phyloP scores from a whole-genome alignment of 2,113 vertebrate genomes.

The human region GRCh38 chr2:204034501-204035000 shows the following conservation, averaged over 20 bases:
- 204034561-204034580: background rate
- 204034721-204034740: background rate
- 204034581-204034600: background rate
- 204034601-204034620: background rate
- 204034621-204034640: background rate
- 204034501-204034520: slow-evolving; percentile 42
- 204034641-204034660: background rate
- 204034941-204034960: background rate
- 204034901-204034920: background rate
- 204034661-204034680: background rate
- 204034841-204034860: background rate
- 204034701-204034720: background rate
- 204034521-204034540: background rate
- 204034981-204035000: background rate
- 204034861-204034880: slow-evolving; percentile 4
- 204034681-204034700: background rate
- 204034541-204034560: background rate
- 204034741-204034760: background rate
- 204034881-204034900: background rate
- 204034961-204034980: background rate
- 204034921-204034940: background rate
- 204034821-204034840: background rate
- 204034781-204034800: background rate
- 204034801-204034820: background rate
- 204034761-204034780: background rate